Percentiles rank a stretch among this genome's conserved stretches.
Evolutionary conservation across 2,888 invertebrate species (phyloP).

Genomic region (Gibbula magus): DNA sequence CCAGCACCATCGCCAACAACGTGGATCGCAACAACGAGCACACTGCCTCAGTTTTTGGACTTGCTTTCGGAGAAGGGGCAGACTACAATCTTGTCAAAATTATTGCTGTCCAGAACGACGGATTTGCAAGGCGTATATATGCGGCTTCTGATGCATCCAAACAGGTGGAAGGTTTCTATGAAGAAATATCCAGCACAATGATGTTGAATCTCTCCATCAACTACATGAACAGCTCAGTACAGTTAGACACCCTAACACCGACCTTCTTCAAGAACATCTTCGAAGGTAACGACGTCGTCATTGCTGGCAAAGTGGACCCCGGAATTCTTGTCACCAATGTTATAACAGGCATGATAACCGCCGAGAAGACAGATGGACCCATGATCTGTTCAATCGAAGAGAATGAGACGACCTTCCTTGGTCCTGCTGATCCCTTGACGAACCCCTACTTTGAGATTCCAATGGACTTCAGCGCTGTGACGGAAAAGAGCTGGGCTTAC

Average conservation of each 20-base stretch:
- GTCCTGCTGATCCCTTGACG: background rate
- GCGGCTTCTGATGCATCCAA: slow-evolving; percentile 83
- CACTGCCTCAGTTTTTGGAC: slow-evolving; percentile 78
- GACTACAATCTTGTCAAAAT: slow-evolving; percentile 82
- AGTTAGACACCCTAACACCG: slow-evolving; percentile 52
- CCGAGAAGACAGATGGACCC: background rate
- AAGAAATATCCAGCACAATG: slow-evolving; percentile 83
- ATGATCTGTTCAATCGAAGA: slow-evolving; percentile 28
- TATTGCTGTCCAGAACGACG: slow-evolving; percentile 82
- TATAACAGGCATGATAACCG: background rate
- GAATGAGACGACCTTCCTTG: slow-evolving; percentile 3
- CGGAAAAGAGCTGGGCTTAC: slow-evolving; percentile 67
- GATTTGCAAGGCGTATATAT: slow-evolving; percentile 84
- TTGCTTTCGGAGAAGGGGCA: slow-evolving; percentile 84
- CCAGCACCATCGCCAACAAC: slow-evolving; percentile 62
- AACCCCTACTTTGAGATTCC: slow-evolving; percentile 37
- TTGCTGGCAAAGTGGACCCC: slow-evolving; percentile 53
- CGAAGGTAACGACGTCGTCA: slow-evolving; percentile 58
- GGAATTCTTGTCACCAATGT: background rate
- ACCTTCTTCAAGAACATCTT: slow-evolving; percentile 55
- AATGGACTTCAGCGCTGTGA: slow-evolving; percentile 41
- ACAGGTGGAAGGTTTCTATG: slow-evolving; percentile 81
- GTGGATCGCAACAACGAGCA: slow-evolving; percentile 48
- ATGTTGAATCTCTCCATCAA: slow-evolving; percentile 79
- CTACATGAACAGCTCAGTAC: slow-evolving; percentile 49